Conservation (phyloP, 2,113 vertebrate genomes). For the Serranochromis macrocephalus region DNA sequence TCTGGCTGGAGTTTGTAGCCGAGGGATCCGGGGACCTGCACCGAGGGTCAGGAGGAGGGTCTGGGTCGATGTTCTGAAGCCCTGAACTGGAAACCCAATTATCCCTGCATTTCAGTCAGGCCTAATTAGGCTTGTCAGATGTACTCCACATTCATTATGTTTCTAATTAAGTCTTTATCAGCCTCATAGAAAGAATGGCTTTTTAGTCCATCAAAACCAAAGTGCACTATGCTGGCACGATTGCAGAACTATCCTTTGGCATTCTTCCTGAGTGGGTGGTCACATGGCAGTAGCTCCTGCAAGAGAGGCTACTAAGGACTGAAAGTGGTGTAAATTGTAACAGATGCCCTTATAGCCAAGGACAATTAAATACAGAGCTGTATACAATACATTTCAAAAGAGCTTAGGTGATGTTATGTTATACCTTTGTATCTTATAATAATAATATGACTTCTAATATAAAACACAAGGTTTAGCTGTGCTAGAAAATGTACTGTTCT, state of each 20-base stretch:
- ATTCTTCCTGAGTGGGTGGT: constrained; percentile 58
- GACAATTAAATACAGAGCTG: background rate
- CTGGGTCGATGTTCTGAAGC: constrained; percentile 36
- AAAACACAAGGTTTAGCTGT: background rate
- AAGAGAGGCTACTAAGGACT: background rate
- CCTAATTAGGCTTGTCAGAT: constrained; percentile 77
- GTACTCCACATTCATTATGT: constrained; percentile 69
- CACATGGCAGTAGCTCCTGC: constrained; percentile 18
- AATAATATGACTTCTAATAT: background rate
- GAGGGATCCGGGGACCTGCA: constrained; percentile 2
- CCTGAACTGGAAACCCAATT: constrained; percentile 66
- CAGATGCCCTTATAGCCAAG: background rate
- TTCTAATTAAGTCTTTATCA: constrained; percentile 75
- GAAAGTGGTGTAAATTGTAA: background rate
- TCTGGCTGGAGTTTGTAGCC: constrained; percentile 15
- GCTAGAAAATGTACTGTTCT: background rate
- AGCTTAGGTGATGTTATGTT: background rate
- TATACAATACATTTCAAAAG: background rate
- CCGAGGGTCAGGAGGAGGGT: constrained; percentile 23
- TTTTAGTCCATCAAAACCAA: constrained; percentile 57
- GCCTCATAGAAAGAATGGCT: constrained; percentile 64
- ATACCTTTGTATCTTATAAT: background rate
- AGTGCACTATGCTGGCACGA: constrained; percentile 42
- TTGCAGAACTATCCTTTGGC: constrained; percentile 46
- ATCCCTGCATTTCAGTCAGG: constrained; percentile 54